A percentile compares a stretch with the other conserved stretches of the same genome.
Conservation (phyloP, 2,113 vertebrate species). For the Scartelaos histophorus region DNA sequence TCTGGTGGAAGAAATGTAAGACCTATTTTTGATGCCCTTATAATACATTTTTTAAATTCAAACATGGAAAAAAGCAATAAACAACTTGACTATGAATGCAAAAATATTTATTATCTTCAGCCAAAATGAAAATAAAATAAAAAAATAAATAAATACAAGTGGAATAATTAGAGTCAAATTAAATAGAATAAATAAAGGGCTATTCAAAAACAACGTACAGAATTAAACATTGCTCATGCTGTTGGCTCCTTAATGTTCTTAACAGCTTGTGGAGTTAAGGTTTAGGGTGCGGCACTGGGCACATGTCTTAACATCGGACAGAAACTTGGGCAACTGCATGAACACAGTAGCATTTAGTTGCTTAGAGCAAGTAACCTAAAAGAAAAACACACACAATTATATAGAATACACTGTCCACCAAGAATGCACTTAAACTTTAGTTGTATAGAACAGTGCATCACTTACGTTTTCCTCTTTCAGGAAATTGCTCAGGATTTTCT, state of each 20-base stretch:
- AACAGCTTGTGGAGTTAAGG: not conserved
- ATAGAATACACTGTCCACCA: not conserved
- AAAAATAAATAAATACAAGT: not conserved
- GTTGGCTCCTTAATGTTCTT: not conserved
- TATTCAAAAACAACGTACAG: not conserved
- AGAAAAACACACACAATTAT: constrained; percentile 8
- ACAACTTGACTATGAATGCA: not conserved
- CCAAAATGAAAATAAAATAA: not conserved
- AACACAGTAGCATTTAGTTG: accelerated
- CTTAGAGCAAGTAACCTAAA: constrained; percentile 32
- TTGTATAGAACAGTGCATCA: not conserved
- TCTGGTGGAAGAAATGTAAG: no score
- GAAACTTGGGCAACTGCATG: accelerated
- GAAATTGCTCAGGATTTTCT: not conserved
- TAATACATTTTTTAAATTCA: no score
- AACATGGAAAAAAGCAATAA: not conserved
- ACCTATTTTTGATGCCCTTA: no score
- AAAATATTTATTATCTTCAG: not conserved
- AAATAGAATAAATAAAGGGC: not conserved
- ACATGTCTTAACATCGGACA: accelerated
- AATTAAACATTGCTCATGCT: not conserved
- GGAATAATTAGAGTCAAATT: not conserved
- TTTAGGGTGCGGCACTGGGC: accelerated
- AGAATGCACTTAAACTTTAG: not conserved
- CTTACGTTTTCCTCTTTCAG: not conserved